Conservation (phyloP, 2,113 vertebrate species). For the Garra rufa region DNA sequence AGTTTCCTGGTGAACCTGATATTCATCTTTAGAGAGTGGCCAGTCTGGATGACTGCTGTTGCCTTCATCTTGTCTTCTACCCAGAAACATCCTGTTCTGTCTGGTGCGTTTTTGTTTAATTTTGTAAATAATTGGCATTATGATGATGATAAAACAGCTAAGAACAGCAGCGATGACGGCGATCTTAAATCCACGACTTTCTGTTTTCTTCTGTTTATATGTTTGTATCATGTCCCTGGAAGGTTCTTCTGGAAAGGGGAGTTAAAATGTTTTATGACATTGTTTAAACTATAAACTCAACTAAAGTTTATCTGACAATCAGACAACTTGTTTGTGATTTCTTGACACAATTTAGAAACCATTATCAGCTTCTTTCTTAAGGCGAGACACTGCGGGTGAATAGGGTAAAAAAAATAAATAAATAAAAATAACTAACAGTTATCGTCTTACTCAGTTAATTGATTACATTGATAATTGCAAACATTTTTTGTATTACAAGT, state of each 20-base stretch:
- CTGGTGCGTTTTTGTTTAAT: not conserved
- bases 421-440: no score
- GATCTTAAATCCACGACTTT: not conserved
- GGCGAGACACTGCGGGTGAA: no score
- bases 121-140: not conserved
- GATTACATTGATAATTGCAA: no score
- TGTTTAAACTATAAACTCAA: not conserved
- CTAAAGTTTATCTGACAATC: not conserved
- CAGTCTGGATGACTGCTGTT: not conserved
- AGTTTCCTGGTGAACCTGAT: no score
- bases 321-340: not conserved
- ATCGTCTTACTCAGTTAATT: no score
- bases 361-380: not conserved
- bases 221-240: not conserved
- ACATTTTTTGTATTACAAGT: no score
- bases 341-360: not conserved
- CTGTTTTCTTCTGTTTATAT: not conserved
- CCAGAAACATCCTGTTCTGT: not conserved
- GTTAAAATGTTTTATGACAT: not conserved
- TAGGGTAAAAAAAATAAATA: no score
- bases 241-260: not conserved
- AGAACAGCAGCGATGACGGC: not conserved
- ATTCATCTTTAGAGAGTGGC: no score
- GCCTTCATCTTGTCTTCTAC: not conserved
- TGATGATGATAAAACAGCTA: not conserved